Base-by-base conservation (phyloP, 1,140 invertebrate genomes). In the Zaprionus inermis region DNA sequence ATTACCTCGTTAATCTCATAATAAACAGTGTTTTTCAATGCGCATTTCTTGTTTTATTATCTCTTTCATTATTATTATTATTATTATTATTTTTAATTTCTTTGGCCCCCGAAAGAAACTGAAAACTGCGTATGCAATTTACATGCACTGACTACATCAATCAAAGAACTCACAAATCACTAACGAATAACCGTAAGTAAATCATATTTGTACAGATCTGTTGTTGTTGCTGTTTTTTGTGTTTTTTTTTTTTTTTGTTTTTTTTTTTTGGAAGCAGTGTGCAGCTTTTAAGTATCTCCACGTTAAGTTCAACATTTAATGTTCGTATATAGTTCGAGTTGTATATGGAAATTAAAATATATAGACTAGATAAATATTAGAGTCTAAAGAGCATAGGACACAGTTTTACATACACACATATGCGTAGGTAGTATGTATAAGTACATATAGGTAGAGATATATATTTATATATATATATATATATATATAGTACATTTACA, bases 31-130 rank as follows among this genome's bases (percentile, higher is more conserved):
- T 24, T 34, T 24, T 54, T 65, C 38, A 22, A 65, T 65, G 52
- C 52, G 51, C 28, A 44, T 78, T 49, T 54, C 71, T 63, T 10
- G 30, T 32, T 32, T 20, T 49, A 44, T 55, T 67, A 46, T 49
- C 44, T 38, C 20, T n/a, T n/a, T 70, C 67, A 24, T 66, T 72
- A 64, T 79, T 65, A 51, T 66, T 16, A 49, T 28, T 56, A 36
- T 30, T 72, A 68, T 79, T 67, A 63, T 77, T 46, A 46, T 61
- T 59, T 6, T 49, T 67, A 71, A 66, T 68, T 16, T 71, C 63
- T 88, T 89, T 89, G 84, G 84, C 84, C 84, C 84, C 84, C 84
- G 84, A 89, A 89, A 89, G 80, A 88, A 89, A 89, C 75, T 84
- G 61, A 84, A 89, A 84, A 77, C 41, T 80, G 58, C 54, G 67